Conservation (phyloP, 1,140 invertebrate genomes). For the Agraylea sexmaculata region DNA sequence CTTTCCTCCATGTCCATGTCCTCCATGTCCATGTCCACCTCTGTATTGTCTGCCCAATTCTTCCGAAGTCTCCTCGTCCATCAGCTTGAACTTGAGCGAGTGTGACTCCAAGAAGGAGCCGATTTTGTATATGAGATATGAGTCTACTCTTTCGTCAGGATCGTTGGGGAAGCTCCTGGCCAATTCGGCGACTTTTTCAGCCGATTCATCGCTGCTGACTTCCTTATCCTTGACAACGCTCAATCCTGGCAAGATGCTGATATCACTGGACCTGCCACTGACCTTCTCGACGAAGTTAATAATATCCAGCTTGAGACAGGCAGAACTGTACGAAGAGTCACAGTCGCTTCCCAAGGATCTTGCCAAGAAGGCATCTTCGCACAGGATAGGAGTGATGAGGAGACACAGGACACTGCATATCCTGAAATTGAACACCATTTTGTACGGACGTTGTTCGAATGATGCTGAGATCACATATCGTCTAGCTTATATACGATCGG, state of each 20-base stretch:
- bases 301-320: slow-evolving; percentile 66
- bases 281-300: slow-evolving; percentile 61
- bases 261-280: slow-evolving; percentile 29
- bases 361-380: not conserved
- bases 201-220: slow-evolving; percentile 40
- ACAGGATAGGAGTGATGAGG: not conserved
- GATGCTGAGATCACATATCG: too few relatives aligned
- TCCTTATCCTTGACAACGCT: slow-evolving; percentile 56
- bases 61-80: slow-evolving; percentile 52
- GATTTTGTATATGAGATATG: slow-evolving; percentile 35
- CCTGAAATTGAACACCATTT: too few relatives aligned
- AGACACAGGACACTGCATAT: not conserved
- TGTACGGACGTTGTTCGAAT: too few relatives aligned
- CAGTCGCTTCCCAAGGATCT: slow-evolving; percentile 15
- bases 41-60: too few relatives aligned
- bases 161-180: slow-evolving; percentile 64
- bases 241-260: slow-evolving; percentile 50
- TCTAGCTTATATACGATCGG: too few relatives aligned
- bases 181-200: slow-evolving; percentile 57
- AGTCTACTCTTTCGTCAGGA: slow-evolving; percentile 61
- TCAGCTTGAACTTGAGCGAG: slow-evolving; percentile 56
- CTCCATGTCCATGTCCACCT: slow-evolving; percentile 31
- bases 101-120: slow-evolving; percentile 47
- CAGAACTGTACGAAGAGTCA: slow-evolving; percentile 38
- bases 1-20: slow-evolving; percentile 30